Base-by-base conservation (phyloP, 2,113 vertebrate genomes). In the Ceyx melanurus region DNA sequence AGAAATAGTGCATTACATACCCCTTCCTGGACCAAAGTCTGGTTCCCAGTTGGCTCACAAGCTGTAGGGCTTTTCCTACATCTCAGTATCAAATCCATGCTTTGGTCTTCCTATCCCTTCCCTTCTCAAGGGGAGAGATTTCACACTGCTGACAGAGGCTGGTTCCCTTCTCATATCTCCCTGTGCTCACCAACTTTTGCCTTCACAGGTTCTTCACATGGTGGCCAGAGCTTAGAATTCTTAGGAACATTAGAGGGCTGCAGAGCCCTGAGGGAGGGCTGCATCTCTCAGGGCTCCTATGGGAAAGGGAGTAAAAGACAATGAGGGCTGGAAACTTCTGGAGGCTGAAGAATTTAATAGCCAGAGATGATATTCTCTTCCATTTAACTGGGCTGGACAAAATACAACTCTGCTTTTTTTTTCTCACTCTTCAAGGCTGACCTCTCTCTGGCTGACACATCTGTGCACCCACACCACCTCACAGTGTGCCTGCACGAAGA, bases 401-500 rank as follows among this genome's bases (percentile, higher is more conserved):
- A 77, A 31, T 11, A 28, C 8, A 77, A 80, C 13, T 42, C 21
- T 25, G 23, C 37, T 50, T 19, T 42, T 66, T 11, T 51, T 43
- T 37, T 37, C 57, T 88, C 43, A 35, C 18, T 5, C 29, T 37
- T 46, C 43, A 90, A 68, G 26, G 64, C 17, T 7, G 5, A 48
- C 58, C 54, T 42, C 33, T 82, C 54, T 42, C 33, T 82, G 45
- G 61, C 28, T 80, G 60, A 18, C n/a, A 42, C 0, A 3, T 40
- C 42, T 40, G 67, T 50, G 42, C 33, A 22, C n/a, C 35, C 18
- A 54, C 22, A 18, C 1, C 11, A 54, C 37, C 57, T 2, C 1
- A 9, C 28, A 43, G 40, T 0, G 0, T 53, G 33, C 33, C 62
- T 43, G 48, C 48, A 40, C 0, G 1, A 65, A 80, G 42, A 28